Percentiles rank a stretch among this genome's conserved stretches.
Evolutionary conservation across 1,140 invertebrate genomes (phyloP).

Genomic region (Papilio helenus): DNA sequence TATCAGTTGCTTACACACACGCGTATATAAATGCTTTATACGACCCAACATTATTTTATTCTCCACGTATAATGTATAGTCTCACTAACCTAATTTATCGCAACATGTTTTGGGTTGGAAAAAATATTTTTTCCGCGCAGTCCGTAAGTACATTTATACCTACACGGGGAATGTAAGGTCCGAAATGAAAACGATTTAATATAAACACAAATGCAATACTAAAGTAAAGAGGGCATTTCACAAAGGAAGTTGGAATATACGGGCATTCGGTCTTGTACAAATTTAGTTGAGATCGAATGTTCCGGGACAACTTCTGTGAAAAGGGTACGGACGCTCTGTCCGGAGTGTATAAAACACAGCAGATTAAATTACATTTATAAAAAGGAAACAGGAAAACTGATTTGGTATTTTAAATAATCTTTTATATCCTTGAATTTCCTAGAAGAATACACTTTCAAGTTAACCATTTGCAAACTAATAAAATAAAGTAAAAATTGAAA

Average conservation of each 20-base stretch:
- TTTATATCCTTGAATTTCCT: neutral
- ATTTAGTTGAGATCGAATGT: constrained; percentile 78
- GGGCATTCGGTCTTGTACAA: constrained; percentile 71
- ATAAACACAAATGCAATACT: constrained; percentile 66
- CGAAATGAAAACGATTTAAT: constrained; percentile 65
- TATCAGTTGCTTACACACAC: constrained; percentile 21
- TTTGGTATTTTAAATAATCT: constrained; percentile 16
- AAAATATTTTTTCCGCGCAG: constrained; percentile 14
- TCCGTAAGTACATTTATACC: constrained; percentile 10
- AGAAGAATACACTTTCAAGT: neutral
- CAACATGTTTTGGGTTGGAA: constrained; percentile 35
- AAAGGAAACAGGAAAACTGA: constrained; percentile 49
- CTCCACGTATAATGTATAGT: constrained; percentile 33
- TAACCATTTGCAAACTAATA: neutral
- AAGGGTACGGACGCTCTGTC: constrained; percentile 67
- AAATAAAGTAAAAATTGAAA: too few relatives aligned
- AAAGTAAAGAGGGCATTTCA: constrained; percentile 74
- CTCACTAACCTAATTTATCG: constrained; percentile 39
- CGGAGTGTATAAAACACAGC: constrained; percentile 57
- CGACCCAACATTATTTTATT: constrained; percentile 35
- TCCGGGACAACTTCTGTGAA: constrained; percentile 72
- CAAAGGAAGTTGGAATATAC: constrained; percentile 71
- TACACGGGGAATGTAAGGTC: constrained; percentile 40
- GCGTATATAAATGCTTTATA: constrained; percentile 34
- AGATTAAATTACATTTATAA: constrained; percentile 74